Base-by-base conservation (phyloP, 2,888 invertebrate species). In the Athripsodes cinereus region DNA sequence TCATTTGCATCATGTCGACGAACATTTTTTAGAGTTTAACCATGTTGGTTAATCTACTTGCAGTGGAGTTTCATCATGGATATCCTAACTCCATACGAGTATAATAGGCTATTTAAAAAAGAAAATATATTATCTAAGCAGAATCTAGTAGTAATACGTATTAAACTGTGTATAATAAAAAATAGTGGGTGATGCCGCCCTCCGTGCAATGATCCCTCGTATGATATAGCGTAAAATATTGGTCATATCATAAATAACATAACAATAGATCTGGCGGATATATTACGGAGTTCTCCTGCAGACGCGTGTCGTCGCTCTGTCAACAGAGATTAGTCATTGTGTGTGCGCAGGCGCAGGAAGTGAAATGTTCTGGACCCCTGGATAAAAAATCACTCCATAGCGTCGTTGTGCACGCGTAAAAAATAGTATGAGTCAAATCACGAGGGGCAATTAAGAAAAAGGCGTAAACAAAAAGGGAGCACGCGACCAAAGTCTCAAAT, bases 251-350 rank as follows among this genome's bases (percentile, higher is more conserved):
- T 63, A 63, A 63, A 63, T 63, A 63, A 63, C 58, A 51, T 19
- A 59, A 63, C 62, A 63, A 63, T 58, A 50, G 61, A 31, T 21
- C 16, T 44, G 55, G 53, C 52, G 62, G 62, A 60, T 58, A 57
- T 58, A 55, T 57, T 57, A 61, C 55, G 58, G 51, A 52, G 57
- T 20, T 31, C 40, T 47, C 22, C 46, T 35, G 22, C n/a, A 21
- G 31, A 57, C 59, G 61, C 61, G 61, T 63, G 61, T 56, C 63
- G 52, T 53, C 61, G 61, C 61, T 63, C 63, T 63, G 63, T 63
- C 63, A 63, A 63, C 63, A 63, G 58, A 62, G 63, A 63, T 62
- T 63, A 63, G 58, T 56, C 60, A 57, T 61, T 63, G 63, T 61
- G 48, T 40, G 57, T 54, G 55, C 55, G 57, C 55, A 44, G 57